Percentiles rank a stretch among this genome's conserved stretches.
phyloP scores from a whole-genome alignment of 2,113 vertebrate genomes.

The Plestiodon gilberti region DNA sequence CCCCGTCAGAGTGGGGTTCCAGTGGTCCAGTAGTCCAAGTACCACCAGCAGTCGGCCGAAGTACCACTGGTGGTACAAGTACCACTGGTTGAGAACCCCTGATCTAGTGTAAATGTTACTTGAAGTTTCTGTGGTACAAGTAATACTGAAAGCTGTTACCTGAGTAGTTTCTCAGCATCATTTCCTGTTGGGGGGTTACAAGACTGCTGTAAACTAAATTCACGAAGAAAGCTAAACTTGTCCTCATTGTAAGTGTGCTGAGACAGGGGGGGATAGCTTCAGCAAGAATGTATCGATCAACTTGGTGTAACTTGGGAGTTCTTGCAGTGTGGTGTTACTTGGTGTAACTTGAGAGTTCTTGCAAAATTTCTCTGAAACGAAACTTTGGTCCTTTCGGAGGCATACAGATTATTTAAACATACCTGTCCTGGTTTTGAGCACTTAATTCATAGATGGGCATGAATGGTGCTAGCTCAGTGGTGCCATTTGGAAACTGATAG shows the following conservation, averaged over 20 bases:
- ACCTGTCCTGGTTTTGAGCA: conserved; percentile 14
- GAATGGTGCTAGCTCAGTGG: neutral
- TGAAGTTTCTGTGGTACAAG: neutral
- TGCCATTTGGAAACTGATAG: neutral
- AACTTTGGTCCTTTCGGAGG: conserved; percentile 32
- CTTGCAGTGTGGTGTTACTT: too few relatives aligned
- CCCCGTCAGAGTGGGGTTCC: too few relatives aligned
- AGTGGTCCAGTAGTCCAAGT: too few relatives aligned
- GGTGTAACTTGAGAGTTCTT: too few relatives aligned
- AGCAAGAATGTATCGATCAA: neutral
- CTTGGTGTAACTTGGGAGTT: neutral
- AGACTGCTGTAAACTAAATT: neutral
- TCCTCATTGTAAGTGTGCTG: neutral
- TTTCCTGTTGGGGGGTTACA: conserved; percentile 40
- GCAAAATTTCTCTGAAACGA: too few relatives aligned
- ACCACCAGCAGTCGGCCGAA: too few relatives aligned
- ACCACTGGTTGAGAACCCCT: too few relatives aligned
- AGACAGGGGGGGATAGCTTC: neutral
- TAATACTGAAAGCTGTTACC: conserved; percentile 23
- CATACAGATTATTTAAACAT: neutral
- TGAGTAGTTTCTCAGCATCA: conserved; percentile 56
- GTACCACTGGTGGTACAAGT: too few relatives aligned
- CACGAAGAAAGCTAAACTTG: conserved; percentile 20
- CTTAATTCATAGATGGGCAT: conserved; percentile 16
- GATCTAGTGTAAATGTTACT: conserved; percentile 15